These are phyloP conservation scores for Myathropa florea DNA, from an alignment of 2,888 invertebrate species.

Conservation along the genomic window DNA sequence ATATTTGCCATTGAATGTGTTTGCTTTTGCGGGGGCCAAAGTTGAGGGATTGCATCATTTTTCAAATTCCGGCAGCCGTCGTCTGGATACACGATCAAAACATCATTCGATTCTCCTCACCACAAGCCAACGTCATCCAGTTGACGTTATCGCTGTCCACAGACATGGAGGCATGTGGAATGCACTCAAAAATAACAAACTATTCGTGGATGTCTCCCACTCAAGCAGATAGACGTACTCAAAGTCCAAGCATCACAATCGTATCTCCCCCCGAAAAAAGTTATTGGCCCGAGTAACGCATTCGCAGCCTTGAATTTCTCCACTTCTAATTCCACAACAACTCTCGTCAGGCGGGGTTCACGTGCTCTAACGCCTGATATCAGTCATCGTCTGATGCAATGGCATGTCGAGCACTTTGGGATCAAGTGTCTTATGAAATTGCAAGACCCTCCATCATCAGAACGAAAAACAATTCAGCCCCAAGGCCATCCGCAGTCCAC, in stretches of 20 bases:
- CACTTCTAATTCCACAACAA: not conserved
- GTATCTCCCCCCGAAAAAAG: no score
- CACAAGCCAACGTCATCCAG: no score
- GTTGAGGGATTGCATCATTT: not conserved
- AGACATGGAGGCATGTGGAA: no score
- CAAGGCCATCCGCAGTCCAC: constrained; percentile 33
- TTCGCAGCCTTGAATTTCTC: not conserved
- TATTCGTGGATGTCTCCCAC: no score
- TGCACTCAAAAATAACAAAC: no score
- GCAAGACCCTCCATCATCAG: not conserved
- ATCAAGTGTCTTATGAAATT: not conserved
- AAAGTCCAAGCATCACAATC: not conserved
- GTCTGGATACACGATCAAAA: no score
- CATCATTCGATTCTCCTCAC: no score
- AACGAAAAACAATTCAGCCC: not conserved
- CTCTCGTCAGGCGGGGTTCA: not conserved
- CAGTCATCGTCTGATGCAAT: not conserved
- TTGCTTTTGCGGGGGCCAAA: not conserved
- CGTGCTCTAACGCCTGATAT: not conserved
- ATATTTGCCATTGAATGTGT: not conserved
- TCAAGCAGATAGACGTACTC: not conserved
- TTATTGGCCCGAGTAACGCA: not conserved
- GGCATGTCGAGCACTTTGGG: not conserved
- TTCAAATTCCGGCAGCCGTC: no score
- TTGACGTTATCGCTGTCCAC: no score